Evolutionary conservation across 2,888 invertebrate species (phyloP).

Genomic region (Chelonus formosanus): DNA sequence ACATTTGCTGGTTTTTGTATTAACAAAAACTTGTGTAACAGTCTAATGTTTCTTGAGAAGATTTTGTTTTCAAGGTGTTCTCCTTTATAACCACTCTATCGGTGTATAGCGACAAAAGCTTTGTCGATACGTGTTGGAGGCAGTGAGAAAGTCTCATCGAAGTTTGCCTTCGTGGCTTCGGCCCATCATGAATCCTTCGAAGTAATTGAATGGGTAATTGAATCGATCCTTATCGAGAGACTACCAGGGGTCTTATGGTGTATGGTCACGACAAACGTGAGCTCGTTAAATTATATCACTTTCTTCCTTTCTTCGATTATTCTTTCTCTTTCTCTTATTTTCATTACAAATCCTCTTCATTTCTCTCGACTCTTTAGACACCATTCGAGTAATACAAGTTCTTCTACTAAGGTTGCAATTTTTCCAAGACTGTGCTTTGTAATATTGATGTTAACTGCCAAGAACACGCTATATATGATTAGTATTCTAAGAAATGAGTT

Average conservation of each 20-base stretch:
- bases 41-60: constrained; percentile 23
- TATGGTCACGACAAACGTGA: constrained; percentile 55
- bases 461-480: neutral
- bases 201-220: constrained; percentile 59
- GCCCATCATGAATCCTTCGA: constrained; percentile 44
- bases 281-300: constrained; percentile 44
- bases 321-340: constrained; percentile 18
- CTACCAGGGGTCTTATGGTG: constrained; percentile 50
- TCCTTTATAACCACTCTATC: neutral
- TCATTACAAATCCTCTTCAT: neutral
- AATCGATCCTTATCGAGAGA: constrained; percentile 54
- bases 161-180: constrained; percentile 43
- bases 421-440: neutral
- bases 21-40: neutral
- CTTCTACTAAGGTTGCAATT: constrained; percentile 4
- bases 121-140: constrained; percentile 31
- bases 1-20: too few relatives aligned
- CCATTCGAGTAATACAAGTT: constrained; percentile 9
- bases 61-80: neutral
- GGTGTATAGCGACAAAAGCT: constrained; percentile 22
- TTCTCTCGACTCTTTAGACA: constrained; percentile 3
- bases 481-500: neutral
- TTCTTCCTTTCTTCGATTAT: constrained; percentile 33
- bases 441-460: neutral
- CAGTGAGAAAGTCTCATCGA: constrained; percentile 34